Evolutionary conservation across 2,113 vertebrate genomes (phyloP).

Genomic region (Pampusana beccarii): DNA sequence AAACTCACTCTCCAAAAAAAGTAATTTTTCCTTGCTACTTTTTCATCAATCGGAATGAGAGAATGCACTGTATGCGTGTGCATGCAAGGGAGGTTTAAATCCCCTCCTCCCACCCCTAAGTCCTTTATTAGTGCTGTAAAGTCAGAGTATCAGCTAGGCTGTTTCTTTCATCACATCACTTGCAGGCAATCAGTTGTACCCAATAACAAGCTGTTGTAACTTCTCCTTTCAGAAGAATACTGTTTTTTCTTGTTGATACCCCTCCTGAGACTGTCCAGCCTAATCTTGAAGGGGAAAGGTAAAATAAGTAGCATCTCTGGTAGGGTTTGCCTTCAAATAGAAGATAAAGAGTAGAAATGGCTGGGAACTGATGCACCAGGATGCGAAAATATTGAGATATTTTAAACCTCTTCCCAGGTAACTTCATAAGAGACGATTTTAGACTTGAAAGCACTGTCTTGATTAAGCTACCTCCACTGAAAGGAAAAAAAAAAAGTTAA

Average conservation of each 20-base stretch:
- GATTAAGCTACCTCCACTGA: neutral
- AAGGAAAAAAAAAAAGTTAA: neutral
- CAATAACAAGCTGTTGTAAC: neutral
- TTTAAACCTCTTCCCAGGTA: constrained; percentile 3
- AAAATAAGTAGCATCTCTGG: neutral
- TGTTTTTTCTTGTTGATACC: neutral
- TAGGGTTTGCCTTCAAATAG: neutral
- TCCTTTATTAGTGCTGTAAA: neutral
- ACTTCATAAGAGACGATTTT: neutral
- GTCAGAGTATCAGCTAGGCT: neutral
- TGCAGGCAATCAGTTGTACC: neutral
- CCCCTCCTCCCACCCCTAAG: neutral
- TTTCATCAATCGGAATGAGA: neutral
- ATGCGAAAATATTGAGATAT: neutral
- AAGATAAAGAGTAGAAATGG: neutral
- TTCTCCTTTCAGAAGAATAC: neutral
- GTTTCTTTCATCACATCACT: neutral
- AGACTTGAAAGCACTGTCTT: constrained; percentile 22
- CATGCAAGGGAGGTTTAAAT: neutral
- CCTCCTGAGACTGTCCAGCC: neutral
- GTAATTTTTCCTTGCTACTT: neutral
- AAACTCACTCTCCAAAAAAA: neutral
- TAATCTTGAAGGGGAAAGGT: neutral
- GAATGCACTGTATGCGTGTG: neutral
- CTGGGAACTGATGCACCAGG: neutral